Conservation (phyloP, 2,113 vertebrate genomes). For the Mustelus asterias region DNA sequence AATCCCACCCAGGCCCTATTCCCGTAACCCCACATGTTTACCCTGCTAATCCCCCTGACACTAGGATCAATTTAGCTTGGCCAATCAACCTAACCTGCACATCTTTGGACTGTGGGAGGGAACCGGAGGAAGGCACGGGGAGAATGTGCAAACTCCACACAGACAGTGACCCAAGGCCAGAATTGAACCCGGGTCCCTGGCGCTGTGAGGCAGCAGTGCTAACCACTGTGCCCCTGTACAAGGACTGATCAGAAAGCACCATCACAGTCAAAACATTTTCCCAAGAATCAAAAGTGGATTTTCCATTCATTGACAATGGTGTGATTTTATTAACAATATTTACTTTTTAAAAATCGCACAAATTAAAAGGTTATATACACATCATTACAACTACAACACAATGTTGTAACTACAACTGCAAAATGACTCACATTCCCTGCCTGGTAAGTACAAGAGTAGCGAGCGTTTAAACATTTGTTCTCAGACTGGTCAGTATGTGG, state of each 20-base stretch:
- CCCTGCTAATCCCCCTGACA: too few relatives aligned
- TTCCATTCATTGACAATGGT: not conserved
- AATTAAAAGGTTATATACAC: not conserved
- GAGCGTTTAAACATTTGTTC: not conserved
- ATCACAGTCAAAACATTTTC: not conserved
- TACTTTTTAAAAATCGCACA: not conserved
- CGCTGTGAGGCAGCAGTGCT: too few relatives aligned
- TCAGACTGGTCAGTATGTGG: not conserved
- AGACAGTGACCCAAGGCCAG: too few relatives aligned
- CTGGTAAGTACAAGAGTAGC: not conserved
- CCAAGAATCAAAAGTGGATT: not conserved
- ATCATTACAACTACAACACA: not conserved
- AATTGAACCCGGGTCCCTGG: too few relatives aligned
- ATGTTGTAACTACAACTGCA: too few relatives aligned
- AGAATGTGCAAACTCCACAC: too few relatives aligned
- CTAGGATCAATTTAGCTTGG: too few relatives aligned
- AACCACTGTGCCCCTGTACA: not conserved
- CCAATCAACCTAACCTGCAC: too few relatives aligned
- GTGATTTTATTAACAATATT: not conserved
- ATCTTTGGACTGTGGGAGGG: too few relatives aligned
- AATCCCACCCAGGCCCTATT: too few relatives aligned
- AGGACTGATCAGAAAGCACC: not conserved
- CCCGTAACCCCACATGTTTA: too few relatives aligned
- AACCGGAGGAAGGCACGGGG: too few relatives aligned
- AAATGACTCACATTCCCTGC: not conserved